These are phyloP conservation scores for Chrysomallon squamiferum DNA, from an alignment of 1,140 invertebrate genomes.

Conservation along the genomic window DNA sequence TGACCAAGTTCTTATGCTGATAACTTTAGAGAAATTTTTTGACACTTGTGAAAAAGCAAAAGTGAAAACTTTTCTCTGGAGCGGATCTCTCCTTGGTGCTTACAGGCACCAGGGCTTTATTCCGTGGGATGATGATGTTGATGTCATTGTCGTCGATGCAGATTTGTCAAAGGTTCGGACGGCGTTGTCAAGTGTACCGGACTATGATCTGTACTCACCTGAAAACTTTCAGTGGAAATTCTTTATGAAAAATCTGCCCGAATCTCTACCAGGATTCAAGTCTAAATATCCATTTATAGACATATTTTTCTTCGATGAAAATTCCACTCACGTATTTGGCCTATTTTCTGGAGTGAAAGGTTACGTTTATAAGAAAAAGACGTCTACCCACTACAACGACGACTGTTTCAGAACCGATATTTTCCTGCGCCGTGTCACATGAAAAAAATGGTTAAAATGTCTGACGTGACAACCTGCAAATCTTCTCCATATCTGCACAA, in stretches of 20 bases:
- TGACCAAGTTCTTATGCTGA: neutral
- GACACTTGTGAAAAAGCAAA: slow-evolving; percentile 4
- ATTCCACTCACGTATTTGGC: too few species aligned
- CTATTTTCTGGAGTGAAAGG: too few species aligned
- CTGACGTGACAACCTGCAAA: too few species aligned
- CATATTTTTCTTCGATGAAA: too few species aligned
- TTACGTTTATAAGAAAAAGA: too few species aligned
- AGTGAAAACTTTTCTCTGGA: slow-evolving; percentile 31
- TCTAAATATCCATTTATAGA: too few species aligned
- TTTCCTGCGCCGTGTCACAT: too few species aligned
- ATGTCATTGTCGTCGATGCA: slow-evolving; percentile 28
- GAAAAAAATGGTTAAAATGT: too few species aligned
- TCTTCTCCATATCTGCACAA: too few species aligned
- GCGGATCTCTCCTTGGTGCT: slow-evolving; percentile 36
- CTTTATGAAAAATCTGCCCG: neutral
- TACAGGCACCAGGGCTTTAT: slow-evolving; percentile 39
- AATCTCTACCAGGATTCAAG: too few species aligned
- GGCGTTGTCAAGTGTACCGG: slow-evolving; percentile 3
- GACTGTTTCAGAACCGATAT: too few species aligned
- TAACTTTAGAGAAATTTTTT: slow-evolving; percentile 11
- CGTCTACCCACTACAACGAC: too few species aligned
- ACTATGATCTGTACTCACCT: slow-evolving; percentile 9
- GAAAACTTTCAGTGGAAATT: slow-evolving; percentile 21
- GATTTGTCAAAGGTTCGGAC: slow-evolving; percentile 5
- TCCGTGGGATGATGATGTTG: slow-evolving; percentile 48